A percentile compares a stretch with the other conserved stretches of the same genome.
Conservation (phyloP, 30 jellyfish, hydroid and myxozoan genomes). For the Sanderia malayensis region DNA sequence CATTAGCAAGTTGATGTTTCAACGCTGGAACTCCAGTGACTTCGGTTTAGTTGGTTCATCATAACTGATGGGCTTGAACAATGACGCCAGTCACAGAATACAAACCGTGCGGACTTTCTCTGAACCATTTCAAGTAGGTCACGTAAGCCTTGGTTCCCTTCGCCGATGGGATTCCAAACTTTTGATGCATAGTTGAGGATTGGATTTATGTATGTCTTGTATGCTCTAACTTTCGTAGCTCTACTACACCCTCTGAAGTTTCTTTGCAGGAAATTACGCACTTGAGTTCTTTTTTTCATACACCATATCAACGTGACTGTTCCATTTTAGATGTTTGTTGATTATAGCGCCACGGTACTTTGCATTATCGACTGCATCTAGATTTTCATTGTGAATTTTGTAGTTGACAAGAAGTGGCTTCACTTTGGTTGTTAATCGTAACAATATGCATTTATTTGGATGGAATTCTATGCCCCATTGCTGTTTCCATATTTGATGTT, state of each 20-base stretch:
- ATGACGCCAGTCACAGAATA: not conserved
- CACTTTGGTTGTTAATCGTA: no score
- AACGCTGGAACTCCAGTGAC: not conserved
- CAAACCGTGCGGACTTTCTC: conserved; percentile 3
- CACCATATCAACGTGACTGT: no score
- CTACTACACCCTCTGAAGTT: not conserved
- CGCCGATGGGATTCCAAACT: not conserved
- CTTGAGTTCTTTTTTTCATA: not conserved
- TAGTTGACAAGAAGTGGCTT: no score
- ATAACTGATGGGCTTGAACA: not conserved
- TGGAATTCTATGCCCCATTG: no score
- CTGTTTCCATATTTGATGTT: no score
- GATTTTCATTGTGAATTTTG: no score
- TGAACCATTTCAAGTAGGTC: not conserved
- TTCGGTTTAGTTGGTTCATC: not conserved
- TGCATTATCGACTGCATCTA: no score
- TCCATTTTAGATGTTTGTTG: no score
- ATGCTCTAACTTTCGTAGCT: not conserved
- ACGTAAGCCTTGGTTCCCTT: not conserved
- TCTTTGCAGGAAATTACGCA: not conserved
- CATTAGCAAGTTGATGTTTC: conserved; percentile 9
- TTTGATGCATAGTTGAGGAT: not conserved
- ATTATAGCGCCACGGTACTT: no score
- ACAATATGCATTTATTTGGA: no score
- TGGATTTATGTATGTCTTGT: not conserved